These are phyloP conservation scores for Marcusenius ussheri DNA, from an alignment of 2,113 vertebrate species.

Conservation along the genomic window DNA sequence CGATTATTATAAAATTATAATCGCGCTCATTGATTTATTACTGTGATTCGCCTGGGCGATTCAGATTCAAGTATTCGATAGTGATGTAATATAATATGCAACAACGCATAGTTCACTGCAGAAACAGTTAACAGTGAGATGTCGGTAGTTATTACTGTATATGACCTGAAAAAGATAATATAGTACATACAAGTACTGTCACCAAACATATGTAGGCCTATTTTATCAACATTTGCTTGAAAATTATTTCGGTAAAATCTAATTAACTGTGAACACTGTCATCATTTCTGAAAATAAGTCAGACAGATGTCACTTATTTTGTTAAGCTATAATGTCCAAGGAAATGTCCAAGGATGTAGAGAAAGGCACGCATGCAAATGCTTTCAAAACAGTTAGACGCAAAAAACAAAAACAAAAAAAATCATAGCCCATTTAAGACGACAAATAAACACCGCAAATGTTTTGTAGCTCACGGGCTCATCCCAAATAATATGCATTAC, in stretches of 20 bases:
- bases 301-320: neutral
- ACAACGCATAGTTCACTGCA: too few species aligned
- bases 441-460: neutral
- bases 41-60: too few species aligned
- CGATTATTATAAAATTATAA: too few species aligned
- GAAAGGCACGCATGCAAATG: neutral
- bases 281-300: neutral
- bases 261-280: neutral
- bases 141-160: too few species aligned
- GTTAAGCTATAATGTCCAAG: neutral
- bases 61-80: too few species aligned
- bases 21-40: too few species aligned
- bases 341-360: neutral
- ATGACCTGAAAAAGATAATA: neutral
- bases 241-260: neutral
- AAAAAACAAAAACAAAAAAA: neutral
- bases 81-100: too few species aligned
- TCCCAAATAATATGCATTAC: neutral
- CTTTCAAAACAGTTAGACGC: neutral
- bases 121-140: too few species aligned
- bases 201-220: neutral
- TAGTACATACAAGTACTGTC: neutral
- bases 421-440: neutral
- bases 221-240: neutral
- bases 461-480: neutral